A percentile compares a stretch with the other conserved stretches of the same genome.
These are phyloP conservation scores for Drosophila saltans DNA, from an alignment of 1,140 invertebrate genomes.

Conservation along the genomic window DNA sequence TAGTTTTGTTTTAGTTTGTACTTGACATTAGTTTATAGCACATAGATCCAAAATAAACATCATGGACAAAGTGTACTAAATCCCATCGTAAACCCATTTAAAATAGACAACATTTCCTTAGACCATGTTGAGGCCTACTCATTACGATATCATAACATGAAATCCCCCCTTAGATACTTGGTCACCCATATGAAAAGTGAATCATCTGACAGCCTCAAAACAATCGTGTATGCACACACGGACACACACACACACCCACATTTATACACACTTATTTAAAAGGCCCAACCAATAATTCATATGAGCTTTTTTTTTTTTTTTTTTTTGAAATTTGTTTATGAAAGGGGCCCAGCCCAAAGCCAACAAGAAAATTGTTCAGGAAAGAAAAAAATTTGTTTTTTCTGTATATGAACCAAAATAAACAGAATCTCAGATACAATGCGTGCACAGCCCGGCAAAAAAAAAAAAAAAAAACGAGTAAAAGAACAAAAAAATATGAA, in stretches of 20 bases:
- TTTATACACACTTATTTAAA: not conserved
- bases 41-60: not conserved
- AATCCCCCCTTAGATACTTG: slow-evolving; percentile 31
- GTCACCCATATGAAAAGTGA: slow-evolving; percentile 36
- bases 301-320: slow-evolving; percentile 34
- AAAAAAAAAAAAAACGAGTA: slow-evolving; percentile 7
- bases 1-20: slow-evolving; percentile 8
- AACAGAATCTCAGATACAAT: slow-evolving; percentile 50
- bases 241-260: slow-evolving; percentile 22
- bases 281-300: slow-evolving; percentile 46
- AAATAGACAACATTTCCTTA: slow-evolving; percentile 13
- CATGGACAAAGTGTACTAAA: slow-evolving; percentile 24
- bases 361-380: slow-evolving; percentile 21
- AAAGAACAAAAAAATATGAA: slow-evolving; percentile 33
- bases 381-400: slow-evolving; percentile 25
- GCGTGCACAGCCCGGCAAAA: slow-evolving; percentile 43
- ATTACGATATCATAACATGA: slow-evolving; percentile 42
- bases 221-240: slow-evolving; percentile 36
- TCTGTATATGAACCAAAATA: slow-evolving; percentile 54
- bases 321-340: slow-evolving; percentile 47
- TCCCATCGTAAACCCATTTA: slow-evolving; percentile 14
- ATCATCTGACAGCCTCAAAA: slow-evolving; percentile 36
- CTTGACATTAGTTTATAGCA: not conserved
- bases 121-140: slow-evolving; percentile 21
- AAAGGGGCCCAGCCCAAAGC: slow-evolving; percentile 34